These are phyloP conservation scores for Calidris pugnax DNA, from an alignment of 2,113 vertebrate genomes.

Conservation along the genomic window DNA sequence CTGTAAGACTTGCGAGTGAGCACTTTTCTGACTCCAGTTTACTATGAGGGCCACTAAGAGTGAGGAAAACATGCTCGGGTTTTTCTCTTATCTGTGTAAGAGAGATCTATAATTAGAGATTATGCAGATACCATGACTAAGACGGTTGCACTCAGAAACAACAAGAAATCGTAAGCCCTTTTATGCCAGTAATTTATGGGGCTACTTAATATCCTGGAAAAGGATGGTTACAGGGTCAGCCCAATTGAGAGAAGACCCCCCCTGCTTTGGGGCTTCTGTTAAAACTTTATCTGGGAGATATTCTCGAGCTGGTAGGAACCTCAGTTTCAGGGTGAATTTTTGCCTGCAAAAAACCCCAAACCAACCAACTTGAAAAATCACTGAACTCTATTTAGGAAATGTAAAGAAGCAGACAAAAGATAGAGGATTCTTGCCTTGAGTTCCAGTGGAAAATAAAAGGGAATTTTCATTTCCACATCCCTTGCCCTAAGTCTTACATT, in stretches of 20 bases:
- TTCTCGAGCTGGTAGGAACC: not conserved
- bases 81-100: not conserved
- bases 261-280: not conserved
- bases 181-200: not conserved
- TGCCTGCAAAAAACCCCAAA: not conserved
- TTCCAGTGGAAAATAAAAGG: no score
- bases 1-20: constrained; percentile 49
- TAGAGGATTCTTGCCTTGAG: not conserved
- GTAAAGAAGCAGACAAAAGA: not conserved
- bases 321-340: not conserved
- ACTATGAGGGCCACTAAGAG: not conserved
- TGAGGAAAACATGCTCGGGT: not conserved
- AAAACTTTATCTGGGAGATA: not conserved
- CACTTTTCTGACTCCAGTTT: no score
- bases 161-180: not conserved
- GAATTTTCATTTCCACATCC: not conserved
- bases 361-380: not conserved
- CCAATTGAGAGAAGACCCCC: not conserved
- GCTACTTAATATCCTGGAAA: not conserved
- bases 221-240: not conserved
- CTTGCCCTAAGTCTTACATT: not conserved
- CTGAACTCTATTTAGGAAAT: not conserved
- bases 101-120: not conserved
- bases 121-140: not conserved
- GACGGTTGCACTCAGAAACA: no score